Evolutionary conservation across 1,140 invertebrate genomes (phyloP), one percentile per base, ranked within the genome.

Genomic region (Lamellibrachia luymesi): DNA sequence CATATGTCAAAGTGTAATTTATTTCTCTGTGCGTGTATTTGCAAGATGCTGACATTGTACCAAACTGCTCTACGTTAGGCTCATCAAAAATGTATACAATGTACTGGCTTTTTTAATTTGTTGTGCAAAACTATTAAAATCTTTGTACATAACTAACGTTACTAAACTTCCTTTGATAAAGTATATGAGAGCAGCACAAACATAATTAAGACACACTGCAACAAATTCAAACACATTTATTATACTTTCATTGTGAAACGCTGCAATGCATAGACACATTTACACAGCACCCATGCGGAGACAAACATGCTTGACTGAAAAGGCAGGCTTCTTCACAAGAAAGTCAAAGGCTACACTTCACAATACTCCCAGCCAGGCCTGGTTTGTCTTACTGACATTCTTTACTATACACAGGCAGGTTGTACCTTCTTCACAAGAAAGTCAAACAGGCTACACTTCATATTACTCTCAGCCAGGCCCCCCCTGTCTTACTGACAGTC

Each of bases 211-310:
- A 80, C 64, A 80, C 64, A 17, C 25, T 80, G 25, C 25, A 80
- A 80, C 64, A 80, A 80, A 80, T 80, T 80, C 64, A 80, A 80
- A 80, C 64, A 80, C 64, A 80, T 80, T 80, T 80, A 80, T 80
- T 80, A 80, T 22, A 80, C 64, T 80, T 80, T 80, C 64, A 80
- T 80, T 17, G 64, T 80, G 64, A 80, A 80, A 80, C 4, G 25
- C 64, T 80, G 64, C 64, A 80, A 80, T 80, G 64, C 64, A 80
- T 80, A 80, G 64, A 80, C 64, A 80, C 64, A 80, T 80, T 10
- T 80, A 80, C 64, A 80, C 64, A 80, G 25, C 13, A 38, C 64
- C 64, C 64, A 80, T 80, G 64, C 64, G 1, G 64, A 80, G 64
- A 80, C 64, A 80, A 22, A 80, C 64, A 17, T 80, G 25, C 64